phyloP scores from a whole-genome alignment of 2,797 vertebrate genomes.

The Rallus crepitans region DNA sequence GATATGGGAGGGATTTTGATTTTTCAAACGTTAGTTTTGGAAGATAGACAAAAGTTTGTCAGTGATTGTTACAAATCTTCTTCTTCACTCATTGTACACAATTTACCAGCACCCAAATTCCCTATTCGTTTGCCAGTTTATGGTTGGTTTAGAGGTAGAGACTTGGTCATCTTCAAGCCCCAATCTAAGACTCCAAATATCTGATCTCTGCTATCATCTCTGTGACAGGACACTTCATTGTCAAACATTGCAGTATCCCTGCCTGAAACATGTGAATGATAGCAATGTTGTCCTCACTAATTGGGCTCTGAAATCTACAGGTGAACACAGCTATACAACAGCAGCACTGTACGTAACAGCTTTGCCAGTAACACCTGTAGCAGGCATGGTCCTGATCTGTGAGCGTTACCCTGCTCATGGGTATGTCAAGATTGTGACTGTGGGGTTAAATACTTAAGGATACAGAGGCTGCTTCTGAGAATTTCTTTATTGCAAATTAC shows the following conservation, averaged over 20 bases:
- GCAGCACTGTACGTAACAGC: not conserved
- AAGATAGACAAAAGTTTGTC: not conserved
- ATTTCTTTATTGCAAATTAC: not conserved
- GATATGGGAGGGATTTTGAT: not conserved
- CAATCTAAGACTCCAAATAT: not conserved
- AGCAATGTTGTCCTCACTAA: not conserved
- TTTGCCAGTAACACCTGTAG: not conserved
- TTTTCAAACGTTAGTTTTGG: not conserved
- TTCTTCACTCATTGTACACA: not conserved
- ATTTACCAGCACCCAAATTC: not conserved
- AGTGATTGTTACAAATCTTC: not conserved
- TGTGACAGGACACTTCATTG: not conserved
- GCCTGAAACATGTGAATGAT: not conserved
- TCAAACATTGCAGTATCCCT: not conserved
- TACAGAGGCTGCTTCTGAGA: not conserved
- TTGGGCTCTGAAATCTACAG: not conserved
- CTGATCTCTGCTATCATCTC: not conserved
- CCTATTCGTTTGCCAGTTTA: not conserved
- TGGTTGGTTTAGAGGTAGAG: not conserved
- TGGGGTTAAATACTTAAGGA: not conserved
- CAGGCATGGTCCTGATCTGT: no score
- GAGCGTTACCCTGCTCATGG: accelerated
- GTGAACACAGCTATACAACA: not conserved
- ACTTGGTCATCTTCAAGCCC: not conserved
- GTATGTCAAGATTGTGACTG: accelerated